These are phyloP conservation scores for Fissipunctia ypsillon DNA, from an alignment of 2,888 invertebrate species.

Conservation along the genomic window DNA sequence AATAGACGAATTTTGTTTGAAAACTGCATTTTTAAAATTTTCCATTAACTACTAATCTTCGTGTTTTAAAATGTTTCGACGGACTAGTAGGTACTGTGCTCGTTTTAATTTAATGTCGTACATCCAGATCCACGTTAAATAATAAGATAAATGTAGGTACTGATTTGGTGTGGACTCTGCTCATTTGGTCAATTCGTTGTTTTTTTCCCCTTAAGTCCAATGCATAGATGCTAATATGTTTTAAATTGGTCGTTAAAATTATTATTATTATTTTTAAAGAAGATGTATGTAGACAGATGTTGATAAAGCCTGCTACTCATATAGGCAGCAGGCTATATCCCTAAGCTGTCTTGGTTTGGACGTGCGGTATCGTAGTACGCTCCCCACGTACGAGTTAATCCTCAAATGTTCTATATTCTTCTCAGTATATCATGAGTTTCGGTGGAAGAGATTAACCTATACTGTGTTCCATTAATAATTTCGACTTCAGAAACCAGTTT, in stretches of 20 bases:
- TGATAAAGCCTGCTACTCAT: no score
- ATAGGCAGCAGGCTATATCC: constrained; percentile 32
- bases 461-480: constrained; percentile 55
- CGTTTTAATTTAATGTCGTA: no score
- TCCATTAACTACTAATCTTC: no score
- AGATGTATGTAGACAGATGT: constrained; percentile 31
- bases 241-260: constrained; percentile 4
- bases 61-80: no score
- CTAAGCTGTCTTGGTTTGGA: constrained; percentile 53
- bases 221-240: neutral
- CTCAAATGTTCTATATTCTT: constrained; percentile 60
- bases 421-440: constrained; percentile 60
- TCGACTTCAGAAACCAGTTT: constrained; percentile 29
- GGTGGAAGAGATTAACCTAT: constrained; percentile 60
- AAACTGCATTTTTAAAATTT: no score
- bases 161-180: constrained; percentile 12
- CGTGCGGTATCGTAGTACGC: constrained; percentile 60
- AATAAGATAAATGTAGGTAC: constrained; percentile 29
- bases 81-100: no score
- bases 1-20: no score
- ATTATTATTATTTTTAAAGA: constrained; percentile 8
- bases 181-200: constrained; percentile 15
- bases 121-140: no score
- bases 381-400: constrained; percentile 64
- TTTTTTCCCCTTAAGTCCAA: neutral